Evolutionary conservation across 2,113 vertebrate species (phyloP).

Genomic region (Protobothrops flavoviridis): DNA sequence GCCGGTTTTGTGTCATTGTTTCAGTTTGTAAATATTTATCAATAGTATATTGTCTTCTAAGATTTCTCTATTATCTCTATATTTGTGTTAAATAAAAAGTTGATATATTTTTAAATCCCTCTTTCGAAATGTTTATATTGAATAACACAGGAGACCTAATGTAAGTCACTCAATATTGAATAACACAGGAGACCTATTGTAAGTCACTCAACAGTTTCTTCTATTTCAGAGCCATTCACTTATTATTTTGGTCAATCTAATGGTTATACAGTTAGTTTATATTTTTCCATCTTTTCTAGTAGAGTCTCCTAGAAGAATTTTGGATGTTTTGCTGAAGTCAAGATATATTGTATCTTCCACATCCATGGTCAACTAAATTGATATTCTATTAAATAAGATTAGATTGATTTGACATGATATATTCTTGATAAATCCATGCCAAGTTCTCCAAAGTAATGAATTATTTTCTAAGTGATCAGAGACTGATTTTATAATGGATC

Average conservation of each 20-base stretch:
- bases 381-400: neutral
- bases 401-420: neutral
- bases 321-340: neutral
- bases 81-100: neutral
- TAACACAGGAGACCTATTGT: neutral
- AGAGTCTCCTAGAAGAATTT: neutral
- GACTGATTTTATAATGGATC: neutral
- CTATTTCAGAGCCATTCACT: neutral
- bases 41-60: neutral
- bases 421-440: neutral
- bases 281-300: neutral
- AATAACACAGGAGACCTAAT: neutral
- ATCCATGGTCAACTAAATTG: neutral
- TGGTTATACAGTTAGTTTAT: neutral
- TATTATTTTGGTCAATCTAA: neutral
- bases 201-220: neutral
- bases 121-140: neutral
- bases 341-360: neutral
- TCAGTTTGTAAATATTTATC: neutral
- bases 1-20: neutral
- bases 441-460: neutral
- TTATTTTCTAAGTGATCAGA: neutral
- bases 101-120: neutral
- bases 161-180: neutral
- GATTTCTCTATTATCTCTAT: neutral